Evolutionary conservation across 1,140 invertebrate species (phyloP).

Genomic region (Nasonia vitripennis): DNA sequence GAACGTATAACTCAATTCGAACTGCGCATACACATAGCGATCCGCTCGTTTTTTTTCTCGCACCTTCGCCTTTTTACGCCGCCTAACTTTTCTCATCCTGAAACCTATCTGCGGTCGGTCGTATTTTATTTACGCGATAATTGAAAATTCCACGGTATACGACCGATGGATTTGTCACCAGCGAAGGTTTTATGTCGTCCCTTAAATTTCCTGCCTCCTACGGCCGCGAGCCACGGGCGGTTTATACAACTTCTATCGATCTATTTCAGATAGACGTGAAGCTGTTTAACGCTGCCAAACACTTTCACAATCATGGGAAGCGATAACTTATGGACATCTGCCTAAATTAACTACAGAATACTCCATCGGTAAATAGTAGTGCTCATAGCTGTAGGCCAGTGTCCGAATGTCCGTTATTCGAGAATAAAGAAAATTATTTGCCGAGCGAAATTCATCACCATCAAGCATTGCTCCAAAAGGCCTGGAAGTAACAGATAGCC

Average conservation of each 20-base stretch:
- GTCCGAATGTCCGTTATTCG: too few species aligned
- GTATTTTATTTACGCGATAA: slow-evolving; percentile 70
- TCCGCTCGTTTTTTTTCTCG: background rate
- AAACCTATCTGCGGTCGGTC: slow-evolving; percentile 39
- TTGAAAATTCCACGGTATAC: slow-evolving; percentile 68
- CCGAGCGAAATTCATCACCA: too few species aligned
- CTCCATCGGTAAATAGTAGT: too few species aligned
- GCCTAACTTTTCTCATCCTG: slow-evolving; percentile 39
- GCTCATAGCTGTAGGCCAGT: too few species aligned
- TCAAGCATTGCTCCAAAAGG: too few species aligned
- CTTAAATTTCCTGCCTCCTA: slow-evolving; percentile 60
- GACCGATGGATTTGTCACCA: slow-evolving; percentile 69
- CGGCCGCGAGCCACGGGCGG: background rate
- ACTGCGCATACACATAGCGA: background rate
- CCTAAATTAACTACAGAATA: too few species aligned
- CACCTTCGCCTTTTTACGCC: background rate
- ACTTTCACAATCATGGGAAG: background rate
- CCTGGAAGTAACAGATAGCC: background rate
- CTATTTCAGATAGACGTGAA: background rate
- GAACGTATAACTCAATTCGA: slow-evolving; percentile 13
- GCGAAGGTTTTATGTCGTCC: slow-evolving; percentile 63
- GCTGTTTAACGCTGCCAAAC: background rate
- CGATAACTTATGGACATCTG: background rate
- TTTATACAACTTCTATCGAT: slow-evolving; percentile 23
- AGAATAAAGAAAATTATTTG: too few species aligned